Percentiles rank a stretch among this genome's conserved stretches.
phyloP scores from a whole-genome alignment of 37 sponge, comb jelly and placozoan species.

The Eunapius fragilis region DNA sequence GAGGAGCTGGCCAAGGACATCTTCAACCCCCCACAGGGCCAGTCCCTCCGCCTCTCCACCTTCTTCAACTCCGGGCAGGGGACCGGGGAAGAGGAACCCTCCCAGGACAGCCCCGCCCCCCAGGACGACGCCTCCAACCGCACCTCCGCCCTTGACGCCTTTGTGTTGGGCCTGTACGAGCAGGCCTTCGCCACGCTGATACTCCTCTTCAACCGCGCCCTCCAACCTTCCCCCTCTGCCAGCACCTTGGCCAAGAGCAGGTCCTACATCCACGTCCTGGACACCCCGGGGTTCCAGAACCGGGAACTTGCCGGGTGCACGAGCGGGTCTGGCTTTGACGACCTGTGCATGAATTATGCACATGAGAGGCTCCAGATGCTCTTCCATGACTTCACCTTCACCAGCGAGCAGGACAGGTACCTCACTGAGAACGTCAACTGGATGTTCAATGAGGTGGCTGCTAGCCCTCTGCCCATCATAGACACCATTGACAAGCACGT shows the following conservation, averaged over 20 bases:
- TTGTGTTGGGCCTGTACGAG: slow-evolving; percentile 97
- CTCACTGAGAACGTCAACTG: slow-evolving; percentile 89
- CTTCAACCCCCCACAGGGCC: slow-evolving; percentile 83
- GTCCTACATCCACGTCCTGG: slow-evolving; percentile 85
- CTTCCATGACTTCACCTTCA: slow-evolving; percentile 92
- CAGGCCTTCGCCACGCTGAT: slow-evolving; percentile 91
- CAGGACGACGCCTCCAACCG: slow-evolving; percentile 56
- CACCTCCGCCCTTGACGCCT: slow-evolving; percentile 67
- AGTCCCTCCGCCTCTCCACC: slow-evolving; percentile 30
- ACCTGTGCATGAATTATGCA: slow-evolving; percentile 95
- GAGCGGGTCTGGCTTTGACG: slow-evolving; percentile 85
- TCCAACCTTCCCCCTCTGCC: slow-evolving; percentile 18
- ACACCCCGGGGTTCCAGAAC: slow-evolving; percentile 97
- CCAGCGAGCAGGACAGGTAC: slow-evolving; percentile 93
- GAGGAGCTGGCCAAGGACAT: slow-evolving; percentile 89
- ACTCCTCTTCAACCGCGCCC: slow-evolving; percentile 90
- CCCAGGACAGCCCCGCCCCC: slow-evolving; percentile 10
- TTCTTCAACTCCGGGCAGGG: slow-evolving; percentile 12
- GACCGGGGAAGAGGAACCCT: not conserved
- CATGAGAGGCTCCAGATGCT: slow-evolving; percentile 96
- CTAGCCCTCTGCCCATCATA: slow-evolving; percentile 83
- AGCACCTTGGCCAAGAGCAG: slow-evolving; percentile 34
- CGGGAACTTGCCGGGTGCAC: slow-evolving; percentile 53
- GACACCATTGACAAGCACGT: slow-evolving; percentile 89
- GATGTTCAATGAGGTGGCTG: slow-evolving; percentile 83